These are phyloP conservation scores for Diphyllodes magnificus DNA, from an alignment of 2,113 vertebrate species.

Conservation along the genomic window DNA sequence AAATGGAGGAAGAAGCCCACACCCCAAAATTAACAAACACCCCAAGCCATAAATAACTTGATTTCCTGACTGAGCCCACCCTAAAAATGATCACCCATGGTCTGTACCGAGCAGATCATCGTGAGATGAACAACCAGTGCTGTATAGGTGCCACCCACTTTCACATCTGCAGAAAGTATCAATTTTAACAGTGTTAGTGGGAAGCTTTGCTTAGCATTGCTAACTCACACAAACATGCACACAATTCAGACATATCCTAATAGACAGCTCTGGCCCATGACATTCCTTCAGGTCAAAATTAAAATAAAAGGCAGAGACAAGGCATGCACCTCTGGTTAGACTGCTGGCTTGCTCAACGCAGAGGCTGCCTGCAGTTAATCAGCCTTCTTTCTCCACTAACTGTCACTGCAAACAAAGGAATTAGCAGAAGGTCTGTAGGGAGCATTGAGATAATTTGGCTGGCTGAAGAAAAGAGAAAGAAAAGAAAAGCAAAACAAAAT, in stretches of 20 bases:
- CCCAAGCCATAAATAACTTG: not conserved
- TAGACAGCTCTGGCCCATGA: slow-evolving; percentile 28
- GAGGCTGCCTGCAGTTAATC: slow-evolving; percentile 63
- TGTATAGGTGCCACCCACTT: not conserved
- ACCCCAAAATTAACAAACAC: not conserved
- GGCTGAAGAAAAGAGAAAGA: slow-evolving; percentile 54
- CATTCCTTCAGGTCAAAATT: slow-evolving; percentile 48
- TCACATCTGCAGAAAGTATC: not conserved
- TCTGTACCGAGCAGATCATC: not conserved
- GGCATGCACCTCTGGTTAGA: not conserved
- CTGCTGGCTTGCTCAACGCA: not conserved
- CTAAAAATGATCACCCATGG: not conserved
- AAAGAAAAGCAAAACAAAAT: slow-evolving; percentile 54
- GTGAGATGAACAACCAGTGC: not conserved
- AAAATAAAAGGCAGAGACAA: slow-evolving; percentile 32
- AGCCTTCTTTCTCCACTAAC: slow-evolving; percentile 55
- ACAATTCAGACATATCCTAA: not conserved
- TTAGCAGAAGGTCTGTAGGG: slow-evolving; percentile 63
- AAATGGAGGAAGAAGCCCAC: not conserved
- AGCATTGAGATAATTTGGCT: slow-evolving; percentile 65
- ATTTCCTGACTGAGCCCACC: not conserved
- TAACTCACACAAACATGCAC: not conserved
- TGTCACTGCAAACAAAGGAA: slow-evolving; percentile 70
- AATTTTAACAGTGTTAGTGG: not conserved
- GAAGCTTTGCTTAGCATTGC: not conserved